These are phyloP conservation scores for Pterostichus niger DNA, from an alignment of 2,888 invertebrate species.

Conservation along the genomic window DNA sequence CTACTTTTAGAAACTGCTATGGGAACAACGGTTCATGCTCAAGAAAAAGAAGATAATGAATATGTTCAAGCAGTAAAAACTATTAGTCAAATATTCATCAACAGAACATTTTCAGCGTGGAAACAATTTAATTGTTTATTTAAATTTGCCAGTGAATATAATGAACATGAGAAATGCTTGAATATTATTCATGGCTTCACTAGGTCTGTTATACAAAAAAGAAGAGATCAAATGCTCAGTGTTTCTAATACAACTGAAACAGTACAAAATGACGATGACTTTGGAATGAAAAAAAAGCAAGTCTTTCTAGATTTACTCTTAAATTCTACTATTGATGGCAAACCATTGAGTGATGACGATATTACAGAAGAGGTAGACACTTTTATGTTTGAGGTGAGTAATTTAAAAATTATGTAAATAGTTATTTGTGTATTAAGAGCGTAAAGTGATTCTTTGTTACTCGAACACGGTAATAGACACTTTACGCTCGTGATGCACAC, in stretches of 20 bases:
- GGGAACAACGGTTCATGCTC: conserved; percentile 88
- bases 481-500: too few species aligned
- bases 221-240: conserved; percentile 71
- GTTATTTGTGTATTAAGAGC: too few species aligned
- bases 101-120: conserved; percentile 76
- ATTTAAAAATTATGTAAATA: too few species aligned
- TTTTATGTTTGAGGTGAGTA: conserved; percentile 84
- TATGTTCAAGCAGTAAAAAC: conserved; percentile 86
- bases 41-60: conserved; percentile 83
- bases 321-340: conserved; percentile 81
- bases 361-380: conserved; percentile 86
- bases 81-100: conserved; percentile 73
- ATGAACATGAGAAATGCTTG: conserved; percentile 78
- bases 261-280: conserved; percentile 69
- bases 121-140: conserved; percentile 77
- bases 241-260: conserved; percentile 8
- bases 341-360: conserved; percentile 80
- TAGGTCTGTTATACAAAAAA: conserved; percentile 79
- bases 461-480: too few species aligned
- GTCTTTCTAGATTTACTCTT: conserved; percentile 85
- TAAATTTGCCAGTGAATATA: conserved; percentile 80
- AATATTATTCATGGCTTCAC: conserved; percentile 79
- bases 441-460: too few species aligned
- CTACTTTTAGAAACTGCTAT: conserved; percentile 87
- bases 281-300: conserved; percentile 81